Conservation (phyloP, 2,888 invertebrate genomes). For the Macrophya alboannulata region DNA sequence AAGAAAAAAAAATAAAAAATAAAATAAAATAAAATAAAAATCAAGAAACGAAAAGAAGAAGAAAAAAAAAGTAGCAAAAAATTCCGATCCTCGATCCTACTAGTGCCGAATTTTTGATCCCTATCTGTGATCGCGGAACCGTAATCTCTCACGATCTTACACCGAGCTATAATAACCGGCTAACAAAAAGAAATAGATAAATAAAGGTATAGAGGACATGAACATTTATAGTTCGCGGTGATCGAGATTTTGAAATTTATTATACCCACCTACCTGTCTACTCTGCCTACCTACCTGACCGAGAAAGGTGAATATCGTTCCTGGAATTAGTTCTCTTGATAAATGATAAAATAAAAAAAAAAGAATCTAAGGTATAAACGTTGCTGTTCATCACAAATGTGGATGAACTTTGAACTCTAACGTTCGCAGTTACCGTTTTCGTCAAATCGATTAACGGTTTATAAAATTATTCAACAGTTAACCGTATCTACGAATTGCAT, state of each 20-base stretch:
- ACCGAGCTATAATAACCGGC: neutral
- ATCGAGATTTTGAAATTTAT: constrained; percentile 38
- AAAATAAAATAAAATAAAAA: neutral
- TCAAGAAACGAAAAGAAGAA: neutral
- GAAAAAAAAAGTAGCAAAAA: neutral
- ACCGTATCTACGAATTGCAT: constrained; percentile 43
- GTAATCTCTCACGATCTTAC: constrained; percentile 41
- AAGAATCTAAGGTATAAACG: neutral
- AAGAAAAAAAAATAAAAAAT: neutral
- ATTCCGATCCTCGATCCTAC: constrained; percentile 25
- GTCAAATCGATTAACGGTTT: constrained; percentile 45
- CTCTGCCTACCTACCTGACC: neutral
- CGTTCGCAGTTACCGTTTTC: constrained; percentile 26
- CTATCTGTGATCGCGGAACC: constrained; percentile 26
- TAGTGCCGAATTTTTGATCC: constrained; percentile 16
- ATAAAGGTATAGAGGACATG: neutral
- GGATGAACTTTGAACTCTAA: constrained; percentile 25
- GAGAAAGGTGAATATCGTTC: constrained; percentile 16
- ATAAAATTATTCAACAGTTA: constrained; percentile 40
- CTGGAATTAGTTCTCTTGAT: neutral
- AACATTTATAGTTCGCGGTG: constrained; percentile 20
- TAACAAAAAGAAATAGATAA: neutral
- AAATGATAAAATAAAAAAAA: neutral
- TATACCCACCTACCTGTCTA: neutral
- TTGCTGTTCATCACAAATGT: neutral